A percentile compares a stretch with the other conserved stretches of the same genome.
Conservation (phyloP, 2,113 vertebrate genomes). For the Cyprinodon tularosa region DNA sequence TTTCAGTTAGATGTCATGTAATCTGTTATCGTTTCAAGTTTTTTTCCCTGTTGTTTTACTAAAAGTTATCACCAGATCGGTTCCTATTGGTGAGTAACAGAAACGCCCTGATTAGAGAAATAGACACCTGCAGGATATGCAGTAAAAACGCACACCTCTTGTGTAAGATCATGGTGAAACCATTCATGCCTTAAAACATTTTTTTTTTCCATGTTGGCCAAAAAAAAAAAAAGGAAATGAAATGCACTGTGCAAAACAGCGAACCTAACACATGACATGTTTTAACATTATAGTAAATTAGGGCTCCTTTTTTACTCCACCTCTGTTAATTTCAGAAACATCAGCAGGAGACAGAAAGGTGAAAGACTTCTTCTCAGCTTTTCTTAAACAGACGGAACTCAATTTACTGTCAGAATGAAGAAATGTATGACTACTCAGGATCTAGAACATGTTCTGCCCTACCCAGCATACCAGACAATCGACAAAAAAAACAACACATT, state of each 20-base stretch:
- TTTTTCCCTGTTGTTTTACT: neutral
- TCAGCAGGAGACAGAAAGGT: neutral
- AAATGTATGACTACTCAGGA: neutral
- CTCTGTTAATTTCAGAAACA: neutral
- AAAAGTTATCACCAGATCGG: neutral
- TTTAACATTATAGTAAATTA: neutral
- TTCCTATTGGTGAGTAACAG: neutral
- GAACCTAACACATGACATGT: neutral
- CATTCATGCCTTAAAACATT: neutral
- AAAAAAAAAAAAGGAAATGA: neutral
- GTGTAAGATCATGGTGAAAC: conserved; percentile 33
- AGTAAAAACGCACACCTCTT: neutral
- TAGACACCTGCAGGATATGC: conserved; percentile 23
- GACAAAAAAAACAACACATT: conserved; percentile 6
- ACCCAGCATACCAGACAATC: conserved; percentile 22
- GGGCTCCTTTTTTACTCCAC: neutral
- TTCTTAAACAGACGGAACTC: neutral
- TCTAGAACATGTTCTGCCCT: conserved; percentile 6
- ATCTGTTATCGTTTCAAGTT: neutral
- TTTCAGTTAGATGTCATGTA: no score
- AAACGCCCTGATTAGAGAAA: neutral
- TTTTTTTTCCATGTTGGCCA: neutral
- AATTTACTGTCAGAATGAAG: conserved; percentile 10
- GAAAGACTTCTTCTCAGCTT: neutral
- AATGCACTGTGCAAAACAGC: neutral